phyloP scores from a whole-genome alignment of 2,797 vertebrate genomes.

The Gouania willdenowi region DNA sequence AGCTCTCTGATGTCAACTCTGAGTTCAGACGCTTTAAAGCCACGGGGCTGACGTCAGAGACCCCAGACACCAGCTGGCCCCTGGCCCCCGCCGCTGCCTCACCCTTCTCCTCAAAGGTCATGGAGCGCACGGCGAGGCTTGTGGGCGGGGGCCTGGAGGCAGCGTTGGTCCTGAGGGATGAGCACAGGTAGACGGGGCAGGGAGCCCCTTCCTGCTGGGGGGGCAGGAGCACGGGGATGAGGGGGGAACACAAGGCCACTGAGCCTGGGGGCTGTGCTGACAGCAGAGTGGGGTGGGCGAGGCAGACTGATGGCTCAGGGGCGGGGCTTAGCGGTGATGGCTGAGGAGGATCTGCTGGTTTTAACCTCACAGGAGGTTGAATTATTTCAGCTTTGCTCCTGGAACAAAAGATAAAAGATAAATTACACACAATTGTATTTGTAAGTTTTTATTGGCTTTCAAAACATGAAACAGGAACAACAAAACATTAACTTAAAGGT shows the following conservation, averaged over 20 bases:
- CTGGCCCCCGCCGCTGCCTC: slow-evolving; percentile 38
- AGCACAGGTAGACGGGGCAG: slow-evolving; percentile 83
- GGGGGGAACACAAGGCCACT: slow-evolving; percentile 65
- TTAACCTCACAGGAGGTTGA: slow-evolving; percentile 18
- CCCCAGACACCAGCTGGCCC: neutral
- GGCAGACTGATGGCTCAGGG: slow-evolving; percentile 42
- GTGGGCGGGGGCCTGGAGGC: slow-evolving; percentile 71
- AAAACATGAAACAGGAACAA: no score
- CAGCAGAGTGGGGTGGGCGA: slow-evolving; percentile 34
- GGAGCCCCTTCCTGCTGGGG: slow-evolving; percentile 71
- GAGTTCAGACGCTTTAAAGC: slow-evolving; percentile 71
- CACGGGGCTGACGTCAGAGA: slow-evolving; percentile 32
- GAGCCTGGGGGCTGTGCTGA: slow-evolving; percentile 47
- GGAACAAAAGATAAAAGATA: slow-evolving; percentile 34
- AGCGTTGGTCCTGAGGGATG: slow-evolving; percentile 71
- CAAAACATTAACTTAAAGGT: no score
- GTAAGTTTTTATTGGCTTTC: no score
- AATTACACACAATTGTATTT: no score
- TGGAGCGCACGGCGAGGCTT: slow-evolving; percentile 77
- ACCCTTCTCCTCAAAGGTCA: slow-evolving; percentile 73
- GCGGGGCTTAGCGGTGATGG: slow-evolving; percentile 21
- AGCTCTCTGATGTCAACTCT: slow-evolving; percentile 39
- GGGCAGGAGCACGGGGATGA: slow-evolving; percentile 82
- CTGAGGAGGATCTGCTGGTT: slow-evolving; percentile 18
- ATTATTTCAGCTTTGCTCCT: slow-evolving; percentile 59